Percentiles rank a stretch among this genome's conserved stretches.
phyloP scores from a whole-genome alignment of 2,113 vertebrate species.

The Phoxinus phoxinus region DNA sequence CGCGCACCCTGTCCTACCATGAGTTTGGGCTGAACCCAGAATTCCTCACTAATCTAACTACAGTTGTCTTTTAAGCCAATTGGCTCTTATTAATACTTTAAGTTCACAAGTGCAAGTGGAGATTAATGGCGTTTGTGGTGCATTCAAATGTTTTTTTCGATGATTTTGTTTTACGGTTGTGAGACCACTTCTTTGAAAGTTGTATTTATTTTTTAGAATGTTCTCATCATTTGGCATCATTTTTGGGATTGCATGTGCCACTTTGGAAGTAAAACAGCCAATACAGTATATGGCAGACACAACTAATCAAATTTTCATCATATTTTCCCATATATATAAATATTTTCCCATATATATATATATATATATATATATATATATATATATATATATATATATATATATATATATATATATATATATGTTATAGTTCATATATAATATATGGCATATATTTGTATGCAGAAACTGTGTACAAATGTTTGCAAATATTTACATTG shows the following conservation, averaged over 20 bases:
- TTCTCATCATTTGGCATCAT: no score
- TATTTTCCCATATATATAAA: not conserved
- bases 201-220: no score
- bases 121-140: not conserved
- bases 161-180: no score
- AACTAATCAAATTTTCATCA: no score
- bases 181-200: no score
- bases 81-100: constrained; percentile 19
- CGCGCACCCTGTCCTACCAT: constrained; percentile 3
- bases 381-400: no score
- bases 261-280: not conserved
- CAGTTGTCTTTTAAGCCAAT: constrained; percentile 42
- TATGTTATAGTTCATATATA: no score
- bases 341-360: no score
- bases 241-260: no score
- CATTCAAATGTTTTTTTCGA: constrained; percentile 58
- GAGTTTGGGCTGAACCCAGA: constrained; percentile 34
- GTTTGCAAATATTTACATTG: not conserved
- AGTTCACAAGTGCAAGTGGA: constrained; percentile 27
- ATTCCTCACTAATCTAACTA: constrained; percentile 26
- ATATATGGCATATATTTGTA: not conserved
- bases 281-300: no score
- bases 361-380: not conserved
- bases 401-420: no score
- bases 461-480: not conserved